Evolutionary conservation across 2,113 vertebrate species (phyloP), one percentile per base, ranked within the genome.

Genomic region (Chionis minor): DNA sequence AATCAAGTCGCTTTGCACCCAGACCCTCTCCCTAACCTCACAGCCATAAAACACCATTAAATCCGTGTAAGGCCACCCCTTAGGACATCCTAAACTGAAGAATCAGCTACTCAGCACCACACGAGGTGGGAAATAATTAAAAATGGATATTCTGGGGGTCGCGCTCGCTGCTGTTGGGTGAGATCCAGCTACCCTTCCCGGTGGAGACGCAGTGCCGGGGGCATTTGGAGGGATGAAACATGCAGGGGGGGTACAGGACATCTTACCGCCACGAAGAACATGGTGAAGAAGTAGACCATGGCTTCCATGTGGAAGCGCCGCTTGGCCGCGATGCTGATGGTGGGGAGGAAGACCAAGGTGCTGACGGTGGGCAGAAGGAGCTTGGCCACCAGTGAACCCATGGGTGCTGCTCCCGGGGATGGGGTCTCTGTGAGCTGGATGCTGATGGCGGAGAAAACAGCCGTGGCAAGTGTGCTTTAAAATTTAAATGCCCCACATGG

Each of bases 221-320:
- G 18, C 4, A 20, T 61, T 5, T 2, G 0, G 18, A 45, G 26
- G 40, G 32, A 42, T n/a, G 18, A 66, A 77, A 44, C 42, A 55
- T 18, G 18, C 91, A 4, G 14, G 30, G 67, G 32, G 66, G 16
- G 22, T 27, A 18, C 0, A 11, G 19, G 12, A 0, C 20, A 47
- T 81, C 99, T 99, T 97, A 99, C 99, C 98, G 98, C 98, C 26
- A 97, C 97, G 44, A 99, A 99, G 98, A 99, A 99, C 98, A 99
- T 99, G 93, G 99, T 99, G 98, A 99, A 99, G 97, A 99, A 99
- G 93, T 99, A 99, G 81, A 99, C 99, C 99, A 99, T 99, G 92
- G 99, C 99, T 96, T 99, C 99, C 99, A 99, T 99, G 98, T 99
- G 99, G 97, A 99, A 99, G 17, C 98, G 98, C 70, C 99, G 97